phyloP scores from a whole-genome alignment of 2,797 vertebrate genomes.

The Anableps anableps region DNA sequence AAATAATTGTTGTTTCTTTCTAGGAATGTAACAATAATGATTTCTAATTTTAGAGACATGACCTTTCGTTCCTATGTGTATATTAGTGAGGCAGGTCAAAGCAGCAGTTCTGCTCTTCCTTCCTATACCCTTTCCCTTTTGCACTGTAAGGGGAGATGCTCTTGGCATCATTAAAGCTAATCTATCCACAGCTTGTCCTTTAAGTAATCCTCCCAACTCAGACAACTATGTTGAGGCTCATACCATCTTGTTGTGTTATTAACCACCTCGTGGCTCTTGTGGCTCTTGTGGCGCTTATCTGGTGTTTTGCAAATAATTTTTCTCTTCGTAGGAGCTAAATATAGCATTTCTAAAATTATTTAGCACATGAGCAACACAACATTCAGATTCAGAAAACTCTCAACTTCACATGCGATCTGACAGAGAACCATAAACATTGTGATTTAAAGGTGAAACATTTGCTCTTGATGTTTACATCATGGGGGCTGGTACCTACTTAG shows the following conservation, averaged over 20 bases:
- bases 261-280: conserved; percentile 4
- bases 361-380: background rate
- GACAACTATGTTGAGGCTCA: background rate
- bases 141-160: conserved; percentile 68
- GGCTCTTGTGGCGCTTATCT: conserved; percentile 5
- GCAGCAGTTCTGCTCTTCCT: conserved; percentile 23
- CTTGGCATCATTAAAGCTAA: conserved; percentile 51
- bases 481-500: background rate
- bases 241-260: background rate
- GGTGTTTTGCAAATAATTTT: conserved; percentile 2
- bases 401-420: background rate
- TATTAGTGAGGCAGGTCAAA: conserved; percentile 51
- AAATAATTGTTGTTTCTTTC: conserved; percentile 12
- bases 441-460: background rate
- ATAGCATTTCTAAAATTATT: conserved; percentile 8
- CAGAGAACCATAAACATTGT: background rate
- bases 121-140: conserved; percentile 35
- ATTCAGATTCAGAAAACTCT: background rate
- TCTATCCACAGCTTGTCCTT: conserved; percentile 72
- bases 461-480: background rate
- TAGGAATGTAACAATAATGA: conserved; percentile 38
- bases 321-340: conserved; percentile 14
- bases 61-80: conserved; percentile 78
- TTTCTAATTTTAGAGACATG: conserved; percentile 79
- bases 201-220: conserved; percentile 25